Evolutionary conservation across 2,113 vertebrate species (phyloP).

Genomic region (Peromyscus leucopus): DNA sequence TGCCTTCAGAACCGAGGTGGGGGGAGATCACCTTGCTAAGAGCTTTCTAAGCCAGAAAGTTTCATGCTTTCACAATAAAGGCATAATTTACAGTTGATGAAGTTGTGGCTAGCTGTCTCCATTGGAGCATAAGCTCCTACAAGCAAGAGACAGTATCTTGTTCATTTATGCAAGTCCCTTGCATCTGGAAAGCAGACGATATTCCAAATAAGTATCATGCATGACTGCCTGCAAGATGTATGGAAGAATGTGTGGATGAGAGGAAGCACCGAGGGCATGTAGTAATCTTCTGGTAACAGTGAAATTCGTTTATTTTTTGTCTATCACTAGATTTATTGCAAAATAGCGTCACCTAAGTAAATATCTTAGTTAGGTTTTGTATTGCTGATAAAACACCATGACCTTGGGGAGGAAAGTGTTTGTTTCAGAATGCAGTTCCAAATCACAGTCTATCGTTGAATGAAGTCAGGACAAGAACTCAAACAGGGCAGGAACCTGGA

Average conservation of each 20-base stretch:
- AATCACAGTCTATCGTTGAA: neutral
- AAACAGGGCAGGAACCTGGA: neutral
- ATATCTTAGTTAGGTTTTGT: neutral
- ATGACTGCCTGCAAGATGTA: neutral
- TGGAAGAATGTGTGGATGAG: accelerated
- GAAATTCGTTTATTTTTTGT: neutral
- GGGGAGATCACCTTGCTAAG: neutral
- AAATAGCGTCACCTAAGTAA: neutral
- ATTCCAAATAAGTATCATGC: accelerated
- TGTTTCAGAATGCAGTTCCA: neutral
- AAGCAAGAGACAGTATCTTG: neutral
- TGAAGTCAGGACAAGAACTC: neutral
- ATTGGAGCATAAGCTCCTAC: neutral
- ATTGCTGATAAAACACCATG: neutral
- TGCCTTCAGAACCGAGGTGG: neutral
- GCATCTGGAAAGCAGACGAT: neutral
- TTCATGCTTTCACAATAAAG: neutral
- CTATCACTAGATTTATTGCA: neutral
- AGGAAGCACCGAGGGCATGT: neutral
- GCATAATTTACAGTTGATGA: neutral
- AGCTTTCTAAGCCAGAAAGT: neutral
- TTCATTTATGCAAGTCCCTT: neutral
- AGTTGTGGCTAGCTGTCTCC: neutral
- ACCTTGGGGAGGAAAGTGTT: neutral
- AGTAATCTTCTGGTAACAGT: neutral